These are phyloP conservation scores for Ditylenchus weischeri DNA, from an alignment of 2,888 invertebrate genomes.

Conservation along the genomic window DNA sequence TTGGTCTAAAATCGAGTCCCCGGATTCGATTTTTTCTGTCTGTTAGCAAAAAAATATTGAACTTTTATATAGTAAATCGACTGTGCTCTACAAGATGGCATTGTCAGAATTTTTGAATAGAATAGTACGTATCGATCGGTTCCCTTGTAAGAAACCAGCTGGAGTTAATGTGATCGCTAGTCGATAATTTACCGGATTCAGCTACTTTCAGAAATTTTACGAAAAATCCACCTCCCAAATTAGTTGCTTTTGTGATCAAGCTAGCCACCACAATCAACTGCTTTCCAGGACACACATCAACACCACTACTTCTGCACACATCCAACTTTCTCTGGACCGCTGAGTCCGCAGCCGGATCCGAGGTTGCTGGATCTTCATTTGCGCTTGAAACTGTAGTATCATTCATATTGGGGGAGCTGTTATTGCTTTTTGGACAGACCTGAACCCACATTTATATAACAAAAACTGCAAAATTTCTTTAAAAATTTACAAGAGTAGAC, in stretches of 20 bases:
- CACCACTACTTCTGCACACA: not conserved
- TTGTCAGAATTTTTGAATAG: too few species aligned
- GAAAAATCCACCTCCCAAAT: slow-evolving; percentile 73
- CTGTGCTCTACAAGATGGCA: too few species aligned
- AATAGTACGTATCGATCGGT: too few species aligned
- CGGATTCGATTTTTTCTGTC: too few species aligned
- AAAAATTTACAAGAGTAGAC: slow-evolving; percentile 35
- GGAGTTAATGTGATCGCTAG: too few species aligned
- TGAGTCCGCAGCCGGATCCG: not conserved
- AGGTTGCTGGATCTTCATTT: not conserved
- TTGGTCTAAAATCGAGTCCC: too few species aligned
- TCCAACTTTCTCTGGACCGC: not conserved
- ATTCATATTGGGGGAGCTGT: slow-evolving; percentile 38
- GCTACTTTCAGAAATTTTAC: too few species aligned
- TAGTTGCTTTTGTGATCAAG: slow-evolving; percentile 78
- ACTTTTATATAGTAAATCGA: too few species aligned
- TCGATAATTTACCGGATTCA: too few species aligned
- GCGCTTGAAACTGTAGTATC: not conserved
- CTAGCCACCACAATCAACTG: slow-evolving; percentile 77
- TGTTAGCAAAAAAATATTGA: too few species aligned
- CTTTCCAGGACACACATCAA: not conserved
- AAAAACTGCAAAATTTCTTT: not conserved
- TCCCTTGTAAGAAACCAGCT: too few species aligned
- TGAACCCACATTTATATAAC: too few species aligned
- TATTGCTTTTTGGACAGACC: slow-evolving; percentile 34